Evolutionary conservation across 2,888 invertebrate genomes (phyloP).

Genomic region (Ichneumoninae sp.): DNA sequence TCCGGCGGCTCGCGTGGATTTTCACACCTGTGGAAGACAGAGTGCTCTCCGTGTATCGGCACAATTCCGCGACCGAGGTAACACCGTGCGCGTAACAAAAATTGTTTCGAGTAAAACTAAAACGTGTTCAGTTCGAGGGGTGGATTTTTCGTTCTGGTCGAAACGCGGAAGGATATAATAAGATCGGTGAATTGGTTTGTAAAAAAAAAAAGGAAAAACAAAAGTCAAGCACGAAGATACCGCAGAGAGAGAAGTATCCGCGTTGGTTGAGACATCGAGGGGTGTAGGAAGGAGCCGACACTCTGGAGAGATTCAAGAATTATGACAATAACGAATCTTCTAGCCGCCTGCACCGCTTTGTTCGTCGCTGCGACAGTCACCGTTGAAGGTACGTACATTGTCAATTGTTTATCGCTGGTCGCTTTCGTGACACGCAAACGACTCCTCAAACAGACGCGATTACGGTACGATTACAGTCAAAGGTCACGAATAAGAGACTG

Average conservation of each 20-base stretch:
- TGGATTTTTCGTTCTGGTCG: background rate
- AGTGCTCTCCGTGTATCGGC: background rate
- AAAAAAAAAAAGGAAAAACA: background rate
- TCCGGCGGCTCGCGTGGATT: constrained; percentile 76
- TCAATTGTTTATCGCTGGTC: background rate
- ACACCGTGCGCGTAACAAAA: background rate
- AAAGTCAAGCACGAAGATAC: background rate
- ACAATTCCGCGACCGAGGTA: background rate
- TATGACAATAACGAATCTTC: constrained; percentile 60
- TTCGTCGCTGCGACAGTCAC: constrained; percentile 53
- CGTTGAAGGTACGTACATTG: constrained; percentile 66
- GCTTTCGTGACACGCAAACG: background rate
- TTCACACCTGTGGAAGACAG: constrained; percentile 68
- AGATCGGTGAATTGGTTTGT: constrained; percentile 24
- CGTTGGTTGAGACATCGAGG: background rate
- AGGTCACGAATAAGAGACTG: background rate
- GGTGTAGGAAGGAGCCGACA: constrained; percentile 6
- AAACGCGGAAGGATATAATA: constrained; percentile 26
- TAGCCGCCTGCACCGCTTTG: constrained; percentile 51
- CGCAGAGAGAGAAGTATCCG: background rate
- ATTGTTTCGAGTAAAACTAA: background rate
- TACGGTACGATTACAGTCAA: background rate
- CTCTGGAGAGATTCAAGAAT: constrained; percentile 27
- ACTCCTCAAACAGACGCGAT: background rate
- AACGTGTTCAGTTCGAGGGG: constrained; percentile 30